Evolutionary conservation across 2,113 vertebrate species (phyloP).

Genomic region (Oxyruncus cristatus): DNA sequence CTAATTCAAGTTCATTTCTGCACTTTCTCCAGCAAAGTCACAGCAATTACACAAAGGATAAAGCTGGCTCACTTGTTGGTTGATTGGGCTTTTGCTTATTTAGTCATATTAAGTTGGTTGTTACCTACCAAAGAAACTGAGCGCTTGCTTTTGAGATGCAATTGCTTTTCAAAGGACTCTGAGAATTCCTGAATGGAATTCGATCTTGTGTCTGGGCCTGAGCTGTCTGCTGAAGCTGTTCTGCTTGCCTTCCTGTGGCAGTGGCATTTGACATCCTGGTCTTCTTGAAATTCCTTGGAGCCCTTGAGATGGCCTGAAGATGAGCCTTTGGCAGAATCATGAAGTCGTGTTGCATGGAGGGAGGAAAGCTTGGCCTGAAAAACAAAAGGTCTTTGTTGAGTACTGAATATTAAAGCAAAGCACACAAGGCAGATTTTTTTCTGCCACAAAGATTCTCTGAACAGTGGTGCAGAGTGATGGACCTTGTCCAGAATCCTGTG

Average conservation of each 20-base stretch:
- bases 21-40: not conserved
- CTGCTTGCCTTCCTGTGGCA: constrained; percentile 69
- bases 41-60: not conserved
- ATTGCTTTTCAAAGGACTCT: constrained; percentile 80
- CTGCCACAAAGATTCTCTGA: not conserved
- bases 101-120: not conserved
- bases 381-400: not conserved
- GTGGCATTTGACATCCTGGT: constrained; percentile 66
- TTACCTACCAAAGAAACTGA: constrained; percentile 78
- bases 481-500: not conserved
- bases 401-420: not conserved
- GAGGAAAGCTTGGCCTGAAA: constrained; percentile 80
- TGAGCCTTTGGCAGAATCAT: constrained; percentile 62
- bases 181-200: constrained; percentile 81
- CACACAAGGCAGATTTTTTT: not conserved
- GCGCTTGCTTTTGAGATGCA: constrained; percentile 75
- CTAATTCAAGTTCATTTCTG: not conserved
- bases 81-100: not conserved
- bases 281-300: constrained; percentile 73
- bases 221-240: constrained; percentile 71
- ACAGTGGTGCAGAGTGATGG: not conserved
- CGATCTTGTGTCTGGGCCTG: constrained; percentile 63
- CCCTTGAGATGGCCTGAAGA: constrained; percentile 64
- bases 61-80: not conserved
- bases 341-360: constrained; percentile 75